Percentiles rank a stretch among this genome's conserved stretches.
Conservation (phyloP, 2,113 vertebrate genomes). For the Planiliza haematocheilus region DNA sequence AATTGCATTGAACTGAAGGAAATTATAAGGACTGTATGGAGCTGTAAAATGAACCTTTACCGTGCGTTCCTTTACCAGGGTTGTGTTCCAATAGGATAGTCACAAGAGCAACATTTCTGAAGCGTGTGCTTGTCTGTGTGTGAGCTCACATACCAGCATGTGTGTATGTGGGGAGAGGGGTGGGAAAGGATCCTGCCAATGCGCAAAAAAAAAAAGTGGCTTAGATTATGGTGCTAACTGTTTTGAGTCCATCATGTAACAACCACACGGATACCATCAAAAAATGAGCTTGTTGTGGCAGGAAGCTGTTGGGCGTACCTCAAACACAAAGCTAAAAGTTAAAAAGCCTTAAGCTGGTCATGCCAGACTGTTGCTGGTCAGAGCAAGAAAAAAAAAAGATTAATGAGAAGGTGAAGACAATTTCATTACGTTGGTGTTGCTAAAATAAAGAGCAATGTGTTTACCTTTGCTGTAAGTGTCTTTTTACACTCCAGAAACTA, state of each 20-base stretch:
- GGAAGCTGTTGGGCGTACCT: conserved; percentile 65
- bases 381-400: conserved; percentile 59
- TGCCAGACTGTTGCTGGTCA: conserved; percentile 81
- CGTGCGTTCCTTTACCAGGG: conserved; percentile 47
- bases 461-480: conserved; percentile 57
- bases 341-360: conserved; percentile 84
- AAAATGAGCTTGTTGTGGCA: conserved; percentile 62
- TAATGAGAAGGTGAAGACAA: conserved; percentile 56
- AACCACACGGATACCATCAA: conserved; percentile 57
- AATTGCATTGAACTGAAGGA: neutral
- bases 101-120: conserved; percentile 38
- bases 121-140: conserved; percentile 27
- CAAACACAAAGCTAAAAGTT: conserved; percentile 74
- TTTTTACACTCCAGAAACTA: neutral
- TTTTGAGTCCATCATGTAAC: conserved; percentile 51
- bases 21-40: neutral
- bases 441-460: conserved; percentile 83
- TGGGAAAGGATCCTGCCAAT: conserved; percentile 30
- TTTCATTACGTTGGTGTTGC: conserved; percentile 79
- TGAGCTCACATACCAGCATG: conserved; percentile 61
- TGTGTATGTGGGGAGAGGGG: conserved; percentile 33
- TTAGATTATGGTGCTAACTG: conserved; percentile 79
- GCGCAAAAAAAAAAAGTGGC: conserved; percentile 44
- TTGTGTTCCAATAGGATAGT: conserved; percentile 60
- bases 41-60: conserved; percentile 23